These are phyloP conservation scores for Suncus etruscus DNA, from an alignment of 2,113 vertebrate genomes.

Conservation along the genomic window DNA sequence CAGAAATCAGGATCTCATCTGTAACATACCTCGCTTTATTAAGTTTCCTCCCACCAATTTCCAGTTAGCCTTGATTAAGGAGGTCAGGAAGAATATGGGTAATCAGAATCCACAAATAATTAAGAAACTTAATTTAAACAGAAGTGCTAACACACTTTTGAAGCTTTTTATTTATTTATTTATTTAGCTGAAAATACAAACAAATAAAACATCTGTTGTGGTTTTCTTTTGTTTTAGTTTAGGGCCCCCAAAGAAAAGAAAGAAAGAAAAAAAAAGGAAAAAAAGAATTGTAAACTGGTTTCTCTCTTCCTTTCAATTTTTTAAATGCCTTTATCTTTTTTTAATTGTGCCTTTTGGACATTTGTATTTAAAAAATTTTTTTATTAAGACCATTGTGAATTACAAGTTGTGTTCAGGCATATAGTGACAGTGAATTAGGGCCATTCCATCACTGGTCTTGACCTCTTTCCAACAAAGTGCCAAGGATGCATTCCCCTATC, in stretches of 20 bases:
- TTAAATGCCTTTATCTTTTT: too few species aligned
- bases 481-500: too few species aligned
- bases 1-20: constrained; percentile 66
- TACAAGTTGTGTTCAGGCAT: too few species aligned
- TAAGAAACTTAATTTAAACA: constrained; percentile 49
- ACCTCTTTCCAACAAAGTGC: too few species aligned
- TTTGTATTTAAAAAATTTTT: too few species aligned
- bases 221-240: constrained; percentile 10
- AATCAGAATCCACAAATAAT: constrained; percentile 64
- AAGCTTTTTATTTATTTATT: neutral
- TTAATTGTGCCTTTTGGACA: too few species aligned
- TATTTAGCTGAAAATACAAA: neutral
- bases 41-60: constrained; percentile 53
- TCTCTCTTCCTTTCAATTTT: too few species aligned
- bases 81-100: constrained; percentile 44
- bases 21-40: constrained; percentile 50
- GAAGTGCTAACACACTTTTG: constrained; percentile 25
- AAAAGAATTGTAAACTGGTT: too few species aligned
- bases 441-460: too few species aligned
- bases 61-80: constrained; percentile 66
- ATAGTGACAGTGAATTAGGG: too few species aligned
- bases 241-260: neutral
- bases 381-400: too few species aligned
- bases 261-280: neutral
- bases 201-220: neutral